phyloP scores from a whole-genome alignment of 2,113 vertebrate species.

The Heloderma charlesbogerti region DNA sequence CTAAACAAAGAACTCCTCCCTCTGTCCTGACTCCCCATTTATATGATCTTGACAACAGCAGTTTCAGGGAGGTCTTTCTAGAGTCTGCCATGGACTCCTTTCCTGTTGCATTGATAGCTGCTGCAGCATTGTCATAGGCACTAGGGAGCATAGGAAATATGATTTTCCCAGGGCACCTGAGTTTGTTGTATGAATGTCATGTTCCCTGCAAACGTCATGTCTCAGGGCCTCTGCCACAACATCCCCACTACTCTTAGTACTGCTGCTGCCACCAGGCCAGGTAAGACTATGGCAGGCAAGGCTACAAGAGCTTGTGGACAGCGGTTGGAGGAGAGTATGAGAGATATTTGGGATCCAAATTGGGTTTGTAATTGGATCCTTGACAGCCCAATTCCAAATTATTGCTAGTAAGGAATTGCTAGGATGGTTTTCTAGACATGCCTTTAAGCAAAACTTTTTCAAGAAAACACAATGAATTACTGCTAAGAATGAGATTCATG shows the following conservation, averaged over 20 bases:
- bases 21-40: neutral
- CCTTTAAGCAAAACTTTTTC: neutral
- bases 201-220: neutral
- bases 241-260: neutral
- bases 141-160: neutral
- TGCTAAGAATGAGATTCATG: neutral
- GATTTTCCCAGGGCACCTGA: neutral
- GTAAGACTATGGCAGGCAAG: neutral
- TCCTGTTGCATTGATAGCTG: neutral
- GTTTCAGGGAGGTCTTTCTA: no score
- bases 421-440: neutral
- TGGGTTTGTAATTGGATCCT: neutral
- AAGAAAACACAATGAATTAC: no score
- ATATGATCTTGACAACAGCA: neutral
- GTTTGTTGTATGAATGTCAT: neutral
- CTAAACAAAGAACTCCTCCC: neutral
- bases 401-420: neutral
- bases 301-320: neutral
- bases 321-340: neutral
- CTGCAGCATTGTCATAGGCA: neutral
- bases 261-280: neutral
- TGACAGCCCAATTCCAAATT: neutral
- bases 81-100: fast-evolving
- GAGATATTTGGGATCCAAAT: neutral
- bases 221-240: neutral